A percentile compares a stretch with the other conserved stretches of the same genome.
Conservation (phyloP, 2,113 vertebrate species). For the Rhadina sibilatrix region DNA sequence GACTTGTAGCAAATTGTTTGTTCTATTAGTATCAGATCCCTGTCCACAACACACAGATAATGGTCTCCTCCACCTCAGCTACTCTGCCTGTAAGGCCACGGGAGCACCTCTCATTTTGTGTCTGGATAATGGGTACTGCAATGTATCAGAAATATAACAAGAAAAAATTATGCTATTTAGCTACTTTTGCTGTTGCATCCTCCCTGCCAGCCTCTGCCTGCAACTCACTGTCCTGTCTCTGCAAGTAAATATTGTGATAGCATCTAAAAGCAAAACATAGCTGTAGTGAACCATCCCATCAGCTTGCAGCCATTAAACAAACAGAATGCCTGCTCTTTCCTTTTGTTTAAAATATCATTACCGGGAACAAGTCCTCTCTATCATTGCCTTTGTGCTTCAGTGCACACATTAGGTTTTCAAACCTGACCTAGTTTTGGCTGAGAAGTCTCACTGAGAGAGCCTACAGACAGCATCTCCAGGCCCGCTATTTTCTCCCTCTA, state of each 20-base stretch:
- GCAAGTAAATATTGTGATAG: not conserved
- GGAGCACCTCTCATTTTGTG: not conserved
- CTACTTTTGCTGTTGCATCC: not conserved
- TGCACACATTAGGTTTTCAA: not conserved
- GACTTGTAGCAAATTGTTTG: not conserved
- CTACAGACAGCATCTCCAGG: not conserved
- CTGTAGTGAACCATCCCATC: not conserved
- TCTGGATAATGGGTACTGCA: not conserved
- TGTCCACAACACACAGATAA: not conserved
- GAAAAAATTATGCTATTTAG: constrained; percentile 1
- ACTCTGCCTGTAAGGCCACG: not conserved
- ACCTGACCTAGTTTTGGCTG: constrained; percentile 36
- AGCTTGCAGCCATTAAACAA: constrained; percentile 26
- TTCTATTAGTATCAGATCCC: not conserved
- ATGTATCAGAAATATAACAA: not conserved
- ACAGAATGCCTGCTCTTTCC: not conserved
- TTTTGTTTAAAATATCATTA: constrained; percentile 37
- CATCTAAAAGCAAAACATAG: not conserved
- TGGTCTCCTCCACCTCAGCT: not conserved
- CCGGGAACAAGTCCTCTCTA: not conserved
- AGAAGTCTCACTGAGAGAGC: not conserved
- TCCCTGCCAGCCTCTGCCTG: not conserved
- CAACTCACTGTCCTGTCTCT: not conserved
- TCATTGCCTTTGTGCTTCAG: not conserved
- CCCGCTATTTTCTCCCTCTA: not conserved